These are phyloP conservation scores for Hippopotamyrus pictus DNA, from an alignment of 2,797 vertebrate species.

Conservation along the genomic window DNA sequence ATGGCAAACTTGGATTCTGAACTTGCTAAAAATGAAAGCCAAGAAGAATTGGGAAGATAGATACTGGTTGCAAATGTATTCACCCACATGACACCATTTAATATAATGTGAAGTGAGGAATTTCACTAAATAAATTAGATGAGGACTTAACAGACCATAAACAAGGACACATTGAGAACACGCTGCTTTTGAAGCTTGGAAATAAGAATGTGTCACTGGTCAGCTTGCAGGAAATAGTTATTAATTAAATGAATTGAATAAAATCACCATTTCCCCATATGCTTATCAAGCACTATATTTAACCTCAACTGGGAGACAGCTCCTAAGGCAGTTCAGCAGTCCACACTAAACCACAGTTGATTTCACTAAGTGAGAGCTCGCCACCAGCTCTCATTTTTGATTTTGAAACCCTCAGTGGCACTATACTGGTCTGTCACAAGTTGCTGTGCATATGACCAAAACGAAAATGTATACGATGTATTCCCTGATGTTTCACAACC, in stretches of 20 bases:
- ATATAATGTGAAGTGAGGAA: not conserved
- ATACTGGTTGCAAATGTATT: not conserved
- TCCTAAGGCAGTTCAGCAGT: not conserved
- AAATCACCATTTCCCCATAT: not conserved
- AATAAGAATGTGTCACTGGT: not conserved
- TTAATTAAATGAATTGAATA: not conserved
- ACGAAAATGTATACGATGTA: not conserved
- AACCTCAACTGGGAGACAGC: not conserved
- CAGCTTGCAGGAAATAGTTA: not conserved
- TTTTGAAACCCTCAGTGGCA: not conserved
- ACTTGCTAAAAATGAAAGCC: not conserved
- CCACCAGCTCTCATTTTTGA: not conserved
- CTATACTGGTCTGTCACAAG: not conserved
- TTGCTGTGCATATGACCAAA: not conserved
- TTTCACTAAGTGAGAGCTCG: not conserved
- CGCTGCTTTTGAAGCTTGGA: not conserved
- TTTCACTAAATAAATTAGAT: not conserved
- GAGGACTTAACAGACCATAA: not conserved
- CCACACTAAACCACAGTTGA: not conserved
- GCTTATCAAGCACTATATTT: not conserved
- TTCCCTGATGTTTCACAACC: not conserved
- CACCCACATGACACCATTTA: not conserved
- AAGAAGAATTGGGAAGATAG: not conserved
- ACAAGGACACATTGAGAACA: not conserved
- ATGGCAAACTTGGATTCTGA: not conserved